Conservation (phyloP, 2,888 invertebrate species). For the Antheraea yamamai region DNA sequence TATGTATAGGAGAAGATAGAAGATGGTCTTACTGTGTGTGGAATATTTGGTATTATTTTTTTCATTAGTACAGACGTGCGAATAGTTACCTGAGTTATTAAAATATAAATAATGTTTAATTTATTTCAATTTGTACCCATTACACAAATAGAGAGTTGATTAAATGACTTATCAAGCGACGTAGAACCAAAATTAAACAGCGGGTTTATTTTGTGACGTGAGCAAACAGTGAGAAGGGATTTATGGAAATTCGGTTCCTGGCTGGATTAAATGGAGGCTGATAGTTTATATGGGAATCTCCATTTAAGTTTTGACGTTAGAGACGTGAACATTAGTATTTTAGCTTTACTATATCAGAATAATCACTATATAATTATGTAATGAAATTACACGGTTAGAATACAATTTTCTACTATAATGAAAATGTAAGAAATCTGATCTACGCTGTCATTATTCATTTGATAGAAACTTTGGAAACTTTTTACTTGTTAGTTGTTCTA, state of each 20-base stretch:
- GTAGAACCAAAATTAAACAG: neutral
- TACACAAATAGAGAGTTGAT: conserved; percentile 1
- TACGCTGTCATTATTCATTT: neutral
- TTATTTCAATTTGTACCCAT: neutral
- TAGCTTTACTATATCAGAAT: neutral
- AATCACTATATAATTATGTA: neutral
- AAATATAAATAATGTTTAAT: too few relatives aligned
- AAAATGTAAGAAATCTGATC: neutral
- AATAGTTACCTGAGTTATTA: too few relatives aligned
- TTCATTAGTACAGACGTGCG: too few relatives aligned
- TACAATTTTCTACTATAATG: neutral
- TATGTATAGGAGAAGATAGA: too few relatives aligned
- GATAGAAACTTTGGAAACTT: neutral
- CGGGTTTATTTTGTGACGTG: neutral
- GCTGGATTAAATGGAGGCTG: neutral
- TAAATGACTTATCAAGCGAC: neutral
- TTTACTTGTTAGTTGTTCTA: neutral
- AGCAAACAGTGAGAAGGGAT: neutral
- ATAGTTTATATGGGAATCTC: neutral
- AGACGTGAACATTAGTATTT: neutral
- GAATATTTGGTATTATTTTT: too few relatives aligned
- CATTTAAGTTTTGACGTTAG: neutral
- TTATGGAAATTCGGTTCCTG: neutral
- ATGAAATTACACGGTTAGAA: too few relatives aligned
- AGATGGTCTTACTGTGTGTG: too few relatives aligned